A percentile compares a stretch with the other conserved stretches of the same genome.
phyloP scores from a whole-genome alignment of 2,797 vertebrate species.

The Molossus molossus region DNA sequence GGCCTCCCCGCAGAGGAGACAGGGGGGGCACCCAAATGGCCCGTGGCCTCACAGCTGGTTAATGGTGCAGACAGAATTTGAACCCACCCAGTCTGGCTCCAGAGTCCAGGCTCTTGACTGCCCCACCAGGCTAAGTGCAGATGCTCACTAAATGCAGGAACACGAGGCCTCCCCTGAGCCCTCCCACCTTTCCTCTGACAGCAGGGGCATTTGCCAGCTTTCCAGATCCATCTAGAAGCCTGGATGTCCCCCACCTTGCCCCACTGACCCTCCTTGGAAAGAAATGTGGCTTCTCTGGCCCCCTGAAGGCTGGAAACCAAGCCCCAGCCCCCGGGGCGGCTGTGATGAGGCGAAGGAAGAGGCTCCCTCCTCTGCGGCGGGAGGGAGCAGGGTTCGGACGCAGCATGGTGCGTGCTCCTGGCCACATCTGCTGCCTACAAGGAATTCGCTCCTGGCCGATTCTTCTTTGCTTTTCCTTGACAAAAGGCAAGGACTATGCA shows the following conservation, averaged over 20 bases:
- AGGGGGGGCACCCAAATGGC: not conserved
- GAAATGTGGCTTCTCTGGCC: not conserved
- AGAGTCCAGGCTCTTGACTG: not conserved
- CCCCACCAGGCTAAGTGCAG: not conserved
- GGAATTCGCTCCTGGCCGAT: slow-evolving; percentile 48
- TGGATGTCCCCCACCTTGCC: not conserved
- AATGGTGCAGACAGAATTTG: not conserved
- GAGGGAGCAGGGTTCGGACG: slow-evolving; percentile 31
- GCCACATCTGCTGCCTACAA: slow-evolving; percentile 29
- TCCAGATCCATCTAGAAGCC: not conserved
- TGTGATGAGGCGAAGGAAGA: not conserved
- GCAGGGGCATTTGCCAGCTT: not conserved
- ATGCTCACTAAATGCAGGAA: not conserved
- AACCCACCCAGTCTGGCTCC: slow-evolving; percentile 26
- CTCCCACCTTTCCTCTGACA: not conserved
- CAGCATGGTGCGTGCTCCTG: not conserved
- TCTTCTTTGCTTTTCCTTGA: slow-evolving; percentile 74
- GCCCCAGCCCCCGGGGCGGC: not conserved
- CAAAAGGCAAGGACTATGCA: slow-evolving; percentile 61
- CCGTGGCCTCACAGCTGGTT: not conserved
- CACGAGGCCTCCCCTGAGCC: not conserved
- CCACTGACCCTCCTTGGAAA: not conserved
- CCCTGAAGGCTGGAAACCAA: not conserved
- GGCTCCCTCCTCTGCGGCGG: not conserved
- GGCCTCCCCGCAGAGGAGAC: not conserved